These are phyloP conservation scores for Scaptodrosophila latifasciaeformis DNA, from an alignment of 2,888 invertebrate genomes.

Conservation along the genomic window DNA sequence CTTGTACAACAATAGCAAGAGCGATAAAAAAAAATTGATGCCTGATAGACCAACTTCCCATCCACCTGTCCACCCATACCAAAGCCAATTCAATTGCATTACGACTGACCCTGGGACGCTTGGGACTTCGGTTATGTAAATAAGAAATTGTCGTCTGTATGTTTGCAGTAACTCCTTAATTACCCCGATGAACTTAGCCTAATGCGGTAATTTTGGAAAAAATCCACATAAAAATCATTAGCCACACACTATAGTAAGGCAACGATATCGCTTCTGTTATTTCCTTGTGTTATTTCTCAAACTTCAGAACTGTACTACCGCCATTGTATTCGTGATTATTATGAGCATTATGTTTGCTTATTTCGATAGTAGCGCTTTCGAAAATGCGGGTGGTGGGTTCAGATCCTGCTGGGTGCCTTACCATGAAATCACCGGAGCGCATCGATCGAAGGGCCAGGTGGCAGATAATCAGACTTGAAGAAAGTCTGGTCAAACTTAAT, in stretches of 20 bases:
- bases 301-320: too few relatives aligned
- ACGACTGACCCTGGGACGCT: too few relatives aligned
- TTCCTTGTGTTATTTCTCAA: not conserved
- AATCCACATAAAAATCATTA: slow-evolving; percentile 44
- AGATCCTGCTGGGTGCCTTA: slow-evolving; percentile 37
- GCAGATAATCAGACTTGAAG: slow-evolving; percentile 17
- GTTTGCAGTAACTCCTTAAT: too few relatives aligned
- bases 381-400: not conserved
- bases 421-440: slow-evolving; percentile 56
- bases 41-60: too few relatives aligned
- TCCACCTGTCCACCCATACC: too few relatives aligned
- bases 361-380: slow-evolving; percentile 15
- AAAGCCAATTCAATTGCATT: not conserved
- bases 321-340: slow-evolving; percentile 16
- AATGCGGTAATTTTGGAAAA: slow-evolving; percentile 2
- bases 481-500: too few relatives aligned
- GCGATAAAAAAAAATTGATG: not conserved
- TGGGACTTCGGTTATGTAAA: too few relatives aligned
- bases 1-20: not conserved
- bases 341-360: slow-evolving; percentile 52
- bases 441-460: slow-evolving; percentile 44
- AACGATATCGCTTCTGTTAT: not conserved
- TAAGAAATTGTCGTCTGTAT: too few relatives aligned
- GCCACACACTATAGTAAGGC: slow-evolving; percentile 7
- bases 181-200: slow-evolving; percentile 23